phyloP scores from a whole-genome alignment of 2,797 vertebrate genomes.

The Strix occidentalis region DNA sequence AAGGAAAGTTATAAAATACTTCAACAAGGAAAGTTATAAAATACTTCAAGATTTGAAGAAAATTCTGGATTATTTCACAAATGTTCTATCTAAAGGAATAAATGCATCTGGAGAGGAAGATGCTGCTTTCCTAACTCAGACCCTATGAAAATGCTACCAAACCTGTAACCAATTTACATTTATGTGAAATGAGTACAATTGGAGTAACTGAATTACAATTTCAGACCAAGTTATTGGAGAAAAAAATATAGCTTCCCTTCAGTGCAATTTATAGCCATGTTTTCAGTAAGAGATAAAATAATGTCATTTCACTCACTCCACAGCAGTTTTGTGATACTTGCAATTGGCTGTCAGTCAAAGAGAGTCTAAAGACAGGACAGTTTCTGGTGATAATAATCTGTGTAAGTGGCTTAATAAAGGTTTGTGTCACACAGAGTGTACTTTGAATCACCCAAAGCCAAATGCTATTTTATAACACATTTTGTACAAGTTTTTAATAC shows the following conservation, averaged over 20 bases:
- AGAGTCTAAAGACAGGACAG: not conserved
- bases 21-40: not conserved
- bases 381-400: not conserved
- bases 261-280: not conserved
- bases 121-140: not conserved
- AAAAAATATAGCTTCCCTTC: not conserved
- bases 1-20: not conserved
- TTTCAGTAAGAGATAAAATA: constrained; percentile 17
- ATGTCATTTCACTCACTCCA: not conserved
- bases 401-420: constrained; percentile 22
- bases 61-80: not conserved
- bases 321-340: constrained; percentile 27
- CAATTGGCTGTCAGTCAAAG: constrained; percentile 37
- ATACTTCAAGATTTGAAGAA: not conserved
- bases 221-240: not conserved
- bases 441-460: not conserved
- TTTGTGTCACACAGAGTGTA: not conserved
- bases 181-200: not conserved
- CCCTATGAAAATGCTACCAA: not conserved
- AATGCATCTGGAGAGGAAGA: not conserved
- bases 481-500: not conserved
- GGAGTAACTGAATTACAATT: not conserved
- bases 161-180: not conserved
- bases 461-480: not conserved
- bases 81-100: not conserved